Evolutionary conservation across 2,888 invertebrate genomes (phyloP).

Genomic region (Troides oblongomaculatus): DNA sequence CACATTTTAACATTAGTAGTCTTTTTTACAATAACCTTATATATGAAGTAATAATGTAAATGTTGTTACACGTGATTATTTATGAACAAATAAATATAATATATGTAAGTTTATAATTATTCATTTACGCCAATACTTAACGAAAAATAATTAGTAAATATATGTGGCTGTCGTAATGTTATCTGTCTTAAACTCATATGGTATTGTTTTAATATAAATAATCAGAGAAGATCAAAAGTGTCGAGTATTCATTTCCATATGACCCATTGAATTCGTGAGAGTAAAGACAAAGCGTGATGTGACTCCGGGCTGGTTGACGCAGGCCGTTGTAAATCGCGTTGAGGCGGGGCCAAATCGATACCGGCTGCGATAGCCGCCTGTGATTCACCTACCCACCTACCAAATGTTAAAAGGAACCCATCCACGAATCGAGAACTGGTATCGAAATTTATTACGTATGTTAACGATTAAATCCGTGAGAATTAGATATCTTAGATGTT

Average conservation of each 20-base stretch:
- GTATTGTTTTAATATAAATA: background rate
- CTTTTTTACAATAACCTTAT: no score
- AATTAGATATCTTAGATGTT: slow-evolving; percentile 35
- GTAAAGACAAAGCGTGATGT: slow-evolving; percentile 49
- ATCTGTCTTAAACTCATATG: no score
- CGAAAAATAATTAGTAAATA: no score
- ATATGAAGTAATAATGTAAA: no score
- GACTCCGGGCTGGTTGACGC: slow-evolving; percentile 58
- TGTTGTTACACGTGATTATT: no score
- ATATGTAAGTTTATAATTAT: no score
- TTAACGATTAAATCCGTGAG: slow-evolving; percentile 65
- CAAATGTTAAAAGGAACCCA: slow-evolving; percentile 57
- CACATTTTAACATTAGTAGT: no score
- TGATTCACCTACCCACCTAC: slow-evolving; percentile 74
- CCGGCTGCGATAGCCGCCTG: slow-evolving; percentile 49
- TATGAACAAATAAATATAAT: no score
- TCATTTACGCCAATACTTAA: no score
- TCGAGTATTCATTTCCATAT: slow-evolving; percentile 35
- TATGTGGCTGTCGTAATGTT: no score
- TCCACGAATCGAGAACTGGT: slow-evolving; percentile 59
- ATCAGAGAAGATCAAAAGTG: slow-evolving; percentile 8
- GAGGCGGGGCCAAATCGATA: slow-evolving; percentile 53
- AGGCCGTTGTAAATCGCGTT: slow-evolving; percentile 54
- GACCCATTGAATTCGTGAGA: slow-evolving; percentile 35
- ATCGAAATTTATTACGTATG: slow-evolving; percentile 67